These are phyloP conservation scores for Scaptomyza reducta DNA, from an alignment of 2,888 invertebrate species.

Conservation along the genomic window DNA sequence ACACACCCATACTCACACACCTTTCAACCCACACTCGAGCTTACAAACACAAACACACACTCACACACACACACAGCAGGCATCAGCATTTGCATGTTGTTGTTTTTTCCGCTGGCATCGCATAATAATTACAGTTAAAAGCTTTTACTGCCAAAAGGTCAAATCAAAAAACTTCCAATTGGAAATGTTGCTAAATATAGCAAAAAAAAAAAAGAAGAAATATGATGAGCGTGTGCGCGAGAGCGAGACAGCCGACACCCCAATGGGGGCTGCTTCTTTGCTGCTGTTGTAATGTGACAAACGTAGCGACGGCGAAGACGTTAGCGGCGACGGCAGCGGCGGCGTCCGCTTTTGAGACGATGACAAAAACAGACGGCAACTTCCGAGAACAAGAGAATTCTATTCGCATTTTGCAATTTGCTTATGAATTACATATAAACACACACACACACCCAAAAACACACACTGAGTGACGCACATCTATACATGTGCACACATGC, in stretches of 20 bases:
- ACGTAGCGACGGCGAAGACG: slow-evolving; percentile 59
- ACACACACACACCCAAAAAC: slow-evolving; percentile 3
- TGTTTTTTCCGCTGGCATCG: slow-evolving; percentile 36
- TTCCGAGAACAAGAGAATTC: slow-evolving; percentile 60
- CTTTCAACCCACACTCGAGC: slow-evolving; percentile 25
- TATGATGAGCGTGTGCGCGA: slow-evolving; percentile 40
- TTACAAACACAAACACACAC: slow-evolving; percentile 13
- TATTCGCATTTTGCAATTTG: slow-evolving; percentile 64
- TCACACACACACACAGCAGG: slow-evolving; percentile 18
- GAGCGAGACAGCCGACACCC: slow-evolving; percentile 43
- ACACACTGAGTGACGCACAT: slow-evolving; percentile 10
- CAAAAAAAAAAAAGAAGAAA: slow-evolving; percentile 32
- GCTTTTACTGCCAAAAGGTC: slow-evolving; percentile 72
- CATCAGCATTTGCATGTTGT: slow-evolving; percentile 28
- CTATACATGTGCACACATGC: slow-evolving; percentile 15
- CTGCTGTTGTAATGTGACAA: slow-evolving; percentile 56
- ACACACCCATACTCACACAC: slow-evolving; percentile 34
- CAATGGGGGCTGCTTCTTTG: slow-evolving; percentile 30
- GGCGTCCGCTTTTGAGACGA: slow-evolving; percentile 58
- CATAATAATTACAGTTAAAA: slow-evolving; percentile 59
- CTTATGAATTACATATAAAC: slow-evolving; percentile 47
- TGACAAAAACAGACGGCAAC: slow-evolving; percentile 68
- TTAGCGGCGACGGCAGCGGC: slow-evolving; percentile 22
- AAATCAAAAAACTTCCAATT: slow-evolving; percentile 68
- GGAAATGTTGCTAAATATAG: slow-evolving; percentile 74